A percentile compares a stretch with the other conserved stretches of the same genome.
phyloP scores from a whole-genome alignment of 2,113 vertebrate species.

The Heptranchias perlo region DNA sequence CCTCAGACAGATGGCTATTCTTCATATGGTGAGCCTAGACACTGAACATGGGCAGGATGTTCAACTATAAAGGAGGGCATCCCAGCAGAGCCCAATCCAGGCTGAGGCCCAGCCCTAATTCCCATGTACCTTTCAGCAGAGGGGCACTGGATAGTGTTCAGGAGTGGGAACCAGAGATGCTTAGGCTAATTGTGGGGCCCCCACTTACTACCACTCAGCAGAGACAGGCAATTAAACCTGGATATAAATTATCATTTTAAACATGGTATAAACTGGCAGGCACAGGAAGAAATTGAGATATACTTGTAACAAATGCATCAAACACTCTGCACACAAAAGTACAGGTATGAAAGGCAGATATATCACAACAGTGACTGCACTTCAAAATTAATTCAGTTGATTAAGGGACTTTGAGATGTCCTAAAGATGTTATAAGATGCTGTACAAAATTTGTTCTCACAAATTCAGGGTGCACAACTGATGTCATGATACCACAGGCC shows the following conservation, averaged over 20 bases:
- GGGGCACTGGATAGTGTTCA: neutral
- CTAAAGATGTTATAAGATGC: no score
- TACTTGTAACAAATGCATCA: neutral
- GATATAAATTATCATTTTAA: no score
- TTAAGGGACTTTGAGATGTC: no score
- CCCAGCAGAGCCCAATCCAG: neutral
- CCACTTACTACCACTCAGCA: neutral
- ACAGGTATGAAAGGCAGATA: neutral
- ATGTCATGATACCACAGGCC: no score
- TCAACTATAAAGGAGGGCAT: neutral
- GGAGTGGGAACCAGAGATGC: neutral
- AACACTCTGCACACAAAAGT: neutral
- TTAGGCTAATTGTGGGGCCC: neutral
- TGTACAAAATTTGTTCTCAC: no score
- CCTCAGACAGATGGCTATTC: neutral
- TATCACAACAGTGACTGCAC: neutral
- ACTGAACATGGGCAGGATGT: neutral
- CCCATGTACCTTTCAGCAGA: neutral
- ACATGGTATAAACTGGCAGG: neutral
- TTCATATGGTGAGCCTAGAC: neutral
- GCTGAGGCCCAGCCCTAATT: neutral
- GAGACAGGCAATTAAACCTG: neutral
- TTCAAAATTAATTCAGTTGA: no score
- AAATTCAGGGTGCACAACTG: no score
- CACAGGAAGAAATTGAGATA: neutral